Percentiles rank a stretch among this genome's conserved stretches.
These are phyloP conservation scores for Phyto melanocephala DNA, from an alignment of 2,888 invertebrate genomes.

Conservation along the genomic window DNA sequence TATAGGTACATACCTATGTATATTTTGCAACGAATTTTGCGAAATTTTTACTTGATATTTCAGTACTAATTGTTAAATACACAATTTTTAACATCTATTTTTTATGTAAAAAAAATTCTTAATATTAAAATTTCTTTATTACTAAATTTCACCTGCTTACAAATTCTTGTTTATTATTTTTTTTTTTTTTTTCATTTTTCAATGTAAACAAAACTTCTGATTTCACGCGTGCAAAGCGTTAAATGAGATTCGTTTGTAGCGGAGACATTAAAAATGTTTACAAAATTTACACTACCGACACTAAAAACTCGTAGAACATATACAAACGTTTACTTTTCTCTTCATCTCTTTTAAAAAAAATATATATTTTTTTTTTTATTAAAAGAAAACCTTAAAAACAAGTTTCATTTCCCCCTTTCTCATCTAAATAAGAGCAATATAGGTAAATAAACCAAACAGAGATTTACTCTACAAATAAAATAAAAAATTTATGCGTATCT, in stretches of 20 bases:
- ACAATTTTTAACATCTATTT: too few species aligned
- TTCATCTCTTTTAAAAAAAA: neutral
- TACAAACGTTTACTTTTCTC: neutral
- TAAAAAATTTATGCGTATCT: neutral
- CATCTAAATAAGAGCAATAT: conserved; percentile 20
- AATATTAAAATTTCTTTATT: too few species aligned
- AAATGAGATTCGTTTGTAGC: neutral
- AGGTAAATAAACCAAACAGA: conserved; percentile 17
- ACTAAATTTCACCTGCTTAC: too few species aligned
- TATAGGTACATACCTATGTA: too few species aligned
- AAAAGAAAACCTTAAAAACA: conserved; percentile 8
- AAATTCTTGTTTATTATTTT: too few species aligned
- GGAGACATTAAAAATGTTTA: neutral
- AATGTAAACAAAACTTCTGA: neutral
- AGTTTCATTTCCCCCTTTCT: neutral
- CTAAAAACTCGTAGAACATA: neutral
- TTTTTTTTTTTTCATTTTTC: too few species aligned
- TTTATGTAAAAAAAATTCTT: too few species aligned
- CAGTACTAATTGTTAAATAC: too few species aligned
- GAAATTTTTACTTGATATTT: too few species aligned
- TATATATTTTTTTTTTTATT: neutral
- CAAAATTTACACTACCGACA: neutral
- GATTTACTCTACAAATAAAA: conserved; percentile 32
- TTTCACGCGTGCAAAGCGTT: neutral
- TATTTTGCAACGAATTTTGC: too few species aligned